Evolutionary conservation across 2,113 vertebrate genomes (phyloP), one percentile per base, ranked within the genome.

Genomic region (Oreotragus oreotragus): DNA sequence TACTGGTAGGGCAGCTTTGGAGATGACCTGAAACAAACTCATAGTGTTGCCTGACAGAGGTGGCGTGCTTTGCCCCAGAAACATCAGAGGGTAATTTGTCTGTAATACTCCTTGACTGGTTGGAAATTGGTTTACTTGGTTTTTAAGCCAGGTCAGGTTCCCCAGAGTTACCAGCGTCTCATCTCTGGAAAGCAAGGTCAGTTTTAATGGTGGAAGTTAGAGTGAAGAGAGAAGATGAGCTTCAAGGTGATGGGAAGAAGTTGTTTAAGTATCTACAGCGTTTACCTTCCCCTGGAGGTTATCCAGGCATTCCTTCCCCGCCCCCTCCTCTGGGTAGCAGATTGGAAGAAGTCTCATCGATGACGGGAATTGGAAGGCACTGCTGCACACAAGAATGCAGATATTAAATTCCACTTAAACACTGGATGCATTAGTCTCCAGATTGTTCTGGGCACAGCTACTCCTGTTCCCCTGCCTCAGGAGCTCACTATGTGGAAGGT

Each of bases 61-160:
- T 3, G 95, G 81, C 45, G 11, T 0, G 10, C 81, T 92, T 88
- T 66, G 97, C 55, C 51, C 90, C 80, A 45, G 39, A 51, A 86
- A 91, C 97, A 93, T 43, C n/a, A 95, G 94, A 97, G 97, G 66
- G 77, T 0, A 21, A 12, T 83, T 87, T 45, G 60, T 86, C 95
- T 94, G 45, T 60, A 57, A 89, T 83, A 47, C 14, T 66, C 36
- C 47, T 97, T 79, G 91, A n/a, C 84, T 97, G 79, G 33, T 77
- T 88, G n/a, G 90, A 88, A 91, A 94, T 39, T 39, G 11, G 53
- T 91, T 73, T 17, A 19, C 49, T 70, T 96, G 83, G 81, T 90
- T 96, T 98, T 97, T 94, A 96, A 98, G 57, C 16, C 13, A 62
- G 16, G 64, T 96, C 89, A 81, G 76, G 14, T 64, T 94, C 47